Conservation (phyloP, 2,888 invertebrate species). For the Agonopterix arenella region DNA sequence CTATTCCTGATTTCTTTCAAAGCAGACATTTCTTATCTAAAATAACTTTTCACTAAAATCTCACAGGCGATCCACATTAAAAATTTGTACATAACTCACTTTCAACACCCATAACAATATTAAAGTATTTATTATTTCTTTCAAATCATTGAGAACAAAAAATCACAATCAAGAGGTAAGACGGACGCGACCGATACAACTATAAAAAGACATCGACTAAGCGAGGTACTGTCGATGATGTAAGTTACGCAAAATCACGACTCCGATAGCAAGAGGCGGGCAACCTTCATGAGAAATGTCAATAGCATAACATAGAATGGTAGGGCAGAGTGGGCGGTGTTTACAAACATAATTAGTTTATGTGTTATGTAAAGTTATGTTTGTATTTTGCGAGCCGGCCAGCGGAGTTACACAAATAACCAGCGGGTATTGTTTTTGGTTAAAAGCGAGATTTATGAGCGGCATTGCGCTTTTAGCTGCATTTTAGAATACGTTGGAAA, state of each 20-base stretch:
- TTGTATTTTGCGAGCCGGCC: not conserved
- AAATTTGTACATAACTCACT: slow-evolving; percentile 28
- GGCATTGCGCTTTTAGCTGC: too few species aligned
- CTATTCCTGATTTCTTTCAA: too few species aligned
- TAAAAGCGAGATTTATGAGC: not conserved
- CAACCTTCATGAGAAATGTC: slow-evolving; percentile 72
- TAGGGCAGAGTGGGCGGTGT: slow-evolving; percentile 30
- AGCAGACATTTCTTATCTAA: too few species aligned
- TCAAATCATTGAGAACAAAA: slow-evolving; percentile 1
- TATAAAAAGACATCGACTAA: slow-evolving; percentile 52
- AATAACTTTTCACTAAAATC: too few species aligned
- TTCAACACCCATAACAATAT: slow-evolving; percentile 30
- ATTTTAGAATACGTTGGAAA: too few species aligned
- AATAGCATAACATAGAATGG: slow-evolving; percentile 57
- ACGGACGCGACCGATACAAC: slow-evolving; percentile 46
- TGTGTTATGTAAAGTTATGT: slow-evolving; percentile 3
- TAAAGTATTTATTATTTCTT: not conserved
- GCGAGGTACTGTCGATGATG: slow-evolving; percentile 41
- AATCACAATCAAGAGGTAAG: slow-evolving; percentile 30
- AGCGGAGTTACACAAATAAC: not conserved
- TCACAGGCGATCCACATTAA: not conserved
- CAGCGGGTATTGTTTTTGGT: not conserved
- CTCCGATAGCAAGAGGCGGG: slow-evolving; percentile 17
- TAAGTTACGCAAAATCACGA: slow-evolving; percentile 72
- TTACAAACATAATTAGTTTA: slow-evolving; percentile 20